Evolutionary conservation across 2,797 vertebrate species (phyloP), one percentile per base, ranked within the genome.

Genomic region (Oreonectes daqikongensis): DNA sequence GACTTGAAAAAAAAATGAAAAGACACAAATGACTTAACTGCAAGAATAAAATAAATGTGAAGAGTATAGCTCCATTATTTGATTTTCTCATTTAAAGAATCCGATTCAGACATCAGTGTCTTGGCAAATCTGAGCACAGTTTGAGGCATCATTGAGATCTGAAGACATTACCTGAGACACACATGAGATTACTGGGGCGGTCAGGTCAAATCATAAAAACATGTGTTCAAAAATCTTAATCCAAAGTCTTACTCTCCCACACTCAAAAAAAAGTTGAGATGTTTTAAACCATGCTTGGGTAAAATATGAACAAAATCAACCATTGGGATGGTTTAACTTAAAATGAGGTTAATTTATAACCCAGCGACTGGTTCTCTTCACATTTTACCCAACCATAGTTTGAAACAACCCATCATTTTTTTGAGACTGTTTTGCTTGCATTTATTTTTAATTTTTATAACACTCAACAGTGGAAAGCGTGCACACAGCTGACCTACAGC

Each of bases 371-470:
- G 40, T 42, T 42, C 12, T 42, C 40, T 15, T 42, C 12, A 42
- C 12, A 42, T 42, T 42, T 42, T 14, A 42, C 40, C 40, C 11
- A 14, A 42, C 40, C 12, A 42, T 42, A 10, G 40, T 42, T 42
- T 42, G 3, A 14, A 46, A 46, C 44, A 46, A 8, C 14, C 17
- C 17, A 6, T 17, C 14, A 46, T 46, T 18, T 46, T 46, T 18
- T 17, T 46, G 5, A 11, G 53, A 42, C 6, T 32, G 6, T 32
- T 42, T 11, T 42, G 11, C 22, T 24, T 26, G 22, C 11, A 55
- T 55, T 55, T 55, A 55, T 55, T 55, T 55, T 24, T 24, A 55
- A 22, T 53, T 53, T 53, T 20, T 52, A 52, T 10, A 52, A n/a
- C n/a, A n/a, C n/a, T n/a, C n/a, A n/a, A 20, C n/a, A 52, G 35